Base-by-base conservation (phyloP, 2,888 invertebrate species). In the Xanthorhoe designata region DNA sequence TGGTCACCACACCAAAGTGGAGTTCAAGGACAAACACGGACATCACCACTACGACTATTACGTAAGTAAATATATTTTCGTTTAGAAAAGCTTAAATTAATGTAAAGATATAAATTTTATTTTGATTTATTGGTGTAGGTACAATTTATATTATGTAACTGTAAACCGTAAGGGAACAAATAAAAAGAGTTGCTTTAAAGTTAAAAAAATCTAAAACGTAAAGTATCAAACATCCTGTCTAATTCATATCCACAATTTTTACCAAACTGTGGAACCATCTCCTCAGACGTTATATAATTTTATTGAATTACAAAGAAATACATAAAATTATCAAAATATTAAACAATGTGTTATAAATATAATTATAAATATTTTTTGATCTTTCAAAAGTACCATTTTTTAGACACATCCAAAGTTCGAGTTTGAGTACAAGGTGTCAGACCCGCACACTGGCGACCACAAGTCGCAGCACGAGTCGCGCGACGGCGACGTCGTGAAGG, bases 401-500 rank as follows among this genome's bases (percentile, higher is more conserved):
- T 69, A 84, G 83, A 76, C 81, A 2, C 76, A 78, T 49, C 82
- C 84, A 6, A 84, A 83, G 59, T 84, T 76, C 66, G 78, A 80
- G 57, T 90, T 88, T 75, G 87, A 84, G 75, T 92, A 92, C 77
- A 87, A 89, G 62, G 92, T 92, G 18, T 78, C 84, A 64, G 92
- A 92, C 73, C 83, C 82, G 7, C 89, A 90, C 77, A 93, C 92
- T 59, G 88, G 88, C 45, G 93, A 93, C 80, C 78, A 83, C 74
- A 90, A 91, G 78, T 76, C 75, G 66, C 89, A 89, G 80, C 80
- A 86, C 57, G 94, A 94, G 81, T 83, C 85, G 67, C 85, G 89
- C 56, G 89, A 93, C 81, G 95, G 94, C 32, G 91, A 94, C 75
- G 90, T 88, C 50, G 95, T 95, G 60, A 90, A 92, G 78, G 95